Evolutionary conservation across 2,888 invertebrate genomes (phyloP).

Genomic region (Tolmerus cingulatus): DNA sequence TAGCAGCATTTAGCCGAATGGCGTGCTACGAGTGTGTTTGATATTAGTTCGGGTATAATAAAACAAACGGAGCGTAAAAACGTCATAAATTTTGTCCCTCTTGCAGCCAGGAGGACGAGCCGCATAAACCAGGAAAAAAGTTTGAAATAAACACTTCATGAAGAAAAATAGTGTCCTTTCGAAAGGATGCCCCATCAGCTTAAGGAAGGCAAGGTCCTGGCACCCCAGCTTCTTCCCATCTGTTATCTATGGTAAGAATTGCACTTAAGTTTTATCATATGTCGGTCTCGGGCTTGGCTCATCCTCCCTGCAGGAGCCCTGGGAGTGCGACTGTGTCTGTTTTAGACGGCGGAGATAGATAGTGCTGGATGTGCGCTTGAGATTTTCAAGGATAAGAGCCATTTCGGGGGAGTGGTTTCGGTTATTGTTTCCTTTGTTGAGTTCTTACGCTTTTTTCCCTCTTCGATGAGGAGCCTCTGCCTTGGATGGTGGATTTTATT

Average conservation of each 20-base stretch:
- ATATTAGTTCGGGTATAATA: conserved; percentile 45
- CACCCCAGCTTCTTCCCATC: conserved; percentile 21
- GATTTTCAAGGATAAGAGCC: conserved; percentile 43
- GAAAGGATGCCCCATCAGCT: conserved; percentile 41
- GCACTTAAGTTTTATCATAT: conserved; percentile 43
- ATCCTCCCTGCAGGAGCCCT: neutral
- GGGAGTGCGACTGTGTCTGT: conserved; percentile 41
- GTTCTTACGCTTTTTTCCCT: conserved; percentile 24
- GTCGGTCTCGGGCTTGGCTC: conserved; percentile 11
- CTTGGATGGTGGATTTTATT: conserved; percentile 20
- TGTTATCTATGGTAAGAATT: conserved; percentile 31
- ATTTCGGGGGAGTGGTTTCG: conserved; percentile 48
- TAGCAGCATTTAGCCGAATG: neutral
- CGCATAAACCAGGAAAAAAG: conserved; percentile 33
- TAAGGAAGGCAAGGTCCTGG: neutral
- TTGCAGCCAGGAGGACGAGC: conserved; percentile 6
- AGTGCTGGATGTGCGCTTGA: conserved; percentile 35
- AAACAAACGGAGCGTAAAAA: conserved; percentile 50
- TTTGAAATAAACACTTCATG: conserved; percentile 43
- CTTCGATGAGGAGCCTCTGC: conserved; percentile 14
- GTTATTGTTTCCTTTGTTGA: conserved; percentile 47
- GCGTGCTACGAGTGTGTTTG: conserved; percentile 32
- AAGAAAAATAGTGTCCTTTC: conserved; percentile 48
- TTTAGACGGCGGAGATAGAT: conserved; percentile 45
- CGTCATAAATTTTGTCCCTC: conserved; percentile 48